Conservation (phyloP, 2,888 invertebrate species). For the Stenichneumon culpator region DNA sequence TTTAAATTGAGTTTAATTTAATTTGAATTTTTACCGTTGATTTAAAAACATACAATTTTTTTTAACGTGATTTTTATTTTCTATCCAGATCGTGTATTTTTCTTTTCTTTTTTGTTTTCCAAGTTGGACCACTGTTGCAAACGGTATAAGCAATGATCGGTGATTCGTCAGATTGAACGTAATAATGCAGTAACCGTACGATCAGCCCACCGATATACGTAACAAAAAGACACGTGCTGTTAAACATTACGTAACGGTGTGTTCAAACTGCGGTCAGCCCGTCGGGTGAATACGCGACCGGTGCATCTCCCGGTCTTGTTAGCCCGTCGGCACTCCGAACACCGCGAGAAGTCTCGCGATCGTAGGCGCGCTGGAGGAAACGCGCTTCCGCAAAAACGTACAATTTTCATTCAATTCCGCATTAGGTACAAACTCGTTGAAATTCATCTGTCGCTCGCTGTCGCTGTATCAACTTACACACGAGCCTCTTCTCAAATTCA, state of each 20-base stretch:
- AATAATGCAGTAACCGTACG: conserved; percentile 25
- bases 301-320: conserved; percentile 17
- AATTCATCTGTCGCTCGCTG: not conserved
- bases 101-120: not conserved
- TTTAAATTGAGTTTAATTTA: too few relatives aligned
- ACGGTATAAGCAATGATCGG: not conserved
- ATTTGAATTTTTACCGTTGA: too few relatives aligned
- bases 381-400: conserved; percentile 36
- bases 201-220: conserved; percentile 43
- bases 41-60: too few relatives aligned
- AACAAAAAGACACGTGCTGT: conserved; percentile 48
- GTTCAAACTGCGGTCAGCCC: conserved; percentile 7
- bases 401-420: conserved; percentile 32
- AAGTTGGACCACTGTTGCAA: not conserved
- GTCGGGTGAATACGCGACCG: conserved; percentile 16
- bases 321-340: conserved; percentile 14
- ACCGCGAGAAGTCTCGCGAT: conserved; percentile 6
- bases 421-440: not conserved
- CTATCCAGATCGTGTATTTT: not conserved
- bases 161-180: conserved; percentile 41
- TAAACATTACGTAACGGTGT: conserved; percentile 48
- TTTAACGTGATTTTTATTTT: not conserved
- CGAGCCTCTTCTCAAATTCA: too few relatives aligned
- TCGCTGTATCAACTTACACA: not conserved
- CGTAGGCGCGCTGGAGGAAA: not conserved